Evolutionary conservation across 2,888 invertebrate species (phyloP).

Genomic region (Scaptomyza tumidula): DNA sequence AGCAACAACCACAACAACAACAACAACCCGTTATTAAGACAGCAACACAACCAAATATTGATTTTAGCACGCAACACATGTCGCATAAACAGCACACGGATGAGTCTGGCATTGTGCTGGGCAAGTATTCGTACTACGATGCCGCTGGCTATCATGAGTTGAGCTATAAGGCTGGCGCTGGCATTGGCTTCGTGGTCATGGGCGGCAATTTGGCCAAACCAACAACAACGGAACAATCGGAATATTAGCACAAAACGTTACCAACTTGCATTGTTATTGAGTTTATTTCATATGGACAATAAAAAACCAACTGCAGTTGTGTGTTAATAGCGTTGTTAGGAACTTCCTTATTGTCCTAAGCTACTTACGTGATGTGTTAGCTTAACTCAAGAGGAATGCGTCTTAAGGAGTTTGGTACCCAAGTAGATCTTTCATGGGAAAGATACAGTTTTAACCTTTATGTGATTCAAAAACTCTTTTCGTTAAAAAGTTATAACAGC

Average conservation of each 20-base stretch:
- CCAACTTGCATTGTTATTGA: constrained; percentile 23
- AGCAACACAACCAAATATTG: constrained; percentile 64
- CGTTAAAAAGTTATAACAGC: too few relatives aligned
- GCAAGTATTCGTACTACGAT: constrained; percentile 89
- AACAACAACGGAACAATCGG: constrained; percentile 31
- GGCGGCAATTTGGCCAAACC: constrained; percentile 81
- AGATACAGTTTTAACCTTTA: too few relatives aligned
- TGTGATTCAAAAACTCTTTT: too few relatives aligned
- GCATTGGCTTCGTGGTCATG: constrained; percentile 87
- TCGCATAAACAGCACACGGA: constrained; percentile 81
- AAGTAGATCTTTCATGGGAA: too few relatives aligned
- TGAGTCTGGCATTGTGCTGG: constrained; percentile 83
- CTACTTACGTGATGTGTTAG: constrained; percentile 11
- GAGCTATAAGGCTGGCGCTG: constrained; percentile 89
- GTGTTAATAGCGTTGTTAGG: not conserved
- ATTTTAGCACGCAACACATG: constrained; percentile 76
- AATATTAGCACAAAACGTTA: constrained; percentile 3
- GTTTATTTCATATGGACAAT: constrained; percentile 1
- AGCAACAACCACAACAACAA: constrained; percentile 21
- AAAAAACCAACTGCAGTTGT: constrained; percentile 25
- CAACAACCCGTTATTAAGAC: constrained; percentile 11
- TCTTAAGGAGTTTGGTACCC: too few relatives aligned
- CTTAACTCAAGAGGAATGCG: constrained; percentile 10
- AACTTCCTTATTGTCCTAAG: not conserved
- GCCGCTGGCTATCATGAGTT: constrained; percentile 90